These are phyloP conservation scores for Sminthopsis crassicaudata DNA, from an alignment of 2,113 vertebrate genomes.

Conservation along the genomic window DNA sequence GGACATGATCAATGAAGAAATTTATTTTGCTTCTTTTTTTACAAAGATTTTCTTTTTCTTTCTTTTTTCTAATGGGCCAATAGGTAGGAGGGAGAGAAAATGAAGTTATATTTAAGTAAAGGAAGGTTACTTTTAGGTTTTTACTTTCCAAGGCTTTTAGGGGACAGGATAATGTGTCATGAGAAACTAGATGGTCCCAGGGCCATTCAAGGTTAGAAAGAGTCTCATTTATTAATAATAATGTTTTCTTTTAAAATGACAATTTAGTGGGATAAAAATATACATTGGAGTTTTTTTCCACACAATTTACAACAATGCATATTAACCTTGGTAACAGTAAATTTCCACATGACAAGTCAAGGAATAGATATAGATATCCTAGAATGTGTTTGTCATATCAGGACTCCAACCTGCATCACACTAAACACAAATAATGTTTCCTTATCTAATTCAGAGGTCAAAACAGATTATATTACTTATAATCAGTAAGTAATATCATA, in stretches of 20 bases:
- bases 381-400: neutral
- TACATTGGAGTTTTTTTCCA: constrained; percentile 1
- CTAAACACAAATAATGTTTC: neutral
- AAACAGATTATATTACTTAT: neutral
- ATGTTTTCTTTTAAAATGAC: neutral
- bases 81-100: neutral
- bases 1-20: neutral
- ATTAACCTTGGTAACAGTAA: constrained; percentile 11
- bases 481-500: neutral
- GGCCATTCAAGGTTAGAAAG: neutral
- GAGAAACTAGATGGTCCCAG: neutral
- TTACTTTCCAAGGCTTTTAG: constrained; percentile 23
- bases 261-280: constrained; percentile 3
- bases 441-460: neutral
- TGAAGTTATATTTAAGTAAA: neutral
- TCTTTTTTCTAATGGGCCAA: neutral
- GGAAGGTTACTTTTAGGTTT: neutral
- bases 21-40: neutral
- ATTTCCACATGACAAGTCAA: constrained; percentile 19
- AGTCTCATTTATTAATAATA: constrained; percentile 12
- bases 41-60: neutral
- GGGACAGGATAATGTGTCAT: neutral
- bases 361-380: neutral
- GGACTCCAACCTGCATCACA: constrained; percentile 20
- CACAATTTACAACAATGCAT: constrained; percentile 8